A percentile compares a stretch with the other conserved stretches of the same genome.
phyloP scores from a whole-genome alignment of 2,888 invertebrate genomes.

The Hydroisotoma schaefferi region DNA sequence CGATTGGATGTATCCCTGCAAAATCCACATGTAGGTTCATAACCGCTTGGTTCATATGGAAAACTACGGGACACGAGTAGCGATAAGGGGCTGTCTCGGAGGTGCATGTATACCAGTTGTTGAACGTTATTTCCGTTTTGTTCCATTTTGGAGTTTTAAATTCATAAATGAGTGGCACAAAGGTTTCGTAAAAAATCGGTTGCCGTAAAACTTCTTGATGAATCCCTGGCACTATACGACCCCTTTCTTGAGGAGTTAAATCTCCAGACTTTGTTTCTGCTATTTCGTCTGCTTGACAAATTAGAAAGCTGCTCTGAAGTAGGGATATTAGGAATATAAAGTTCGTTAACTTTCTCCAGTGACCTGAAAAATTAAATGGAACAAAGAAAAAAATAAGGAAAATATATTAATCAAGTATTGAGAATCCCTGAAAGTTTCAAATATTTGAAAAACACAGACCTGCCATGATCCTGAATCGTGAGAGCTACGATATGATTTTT shows the following conservation, averaged over 20 bases:
- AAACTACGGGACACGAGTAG: conserved; percentile 43
- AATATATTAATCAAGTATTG: no score
- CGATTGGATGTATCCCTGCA: conserved; percentile 35
- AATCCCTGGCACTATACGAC: conserved; percentile 11
- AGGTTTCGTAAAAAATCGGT: conserved; percentile 36
- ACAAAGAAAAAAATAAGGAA: no score
- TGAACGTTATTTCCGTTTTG: conserved; percentile 38
- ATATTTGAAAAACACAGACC: no score
- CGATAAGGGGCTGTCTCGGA: conserved; percentile 32
- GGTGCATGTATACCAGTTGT: conserved; percentile 41
- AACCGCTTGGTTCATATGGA: conserved; percentile 43
- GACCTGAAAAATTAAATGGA: no score
- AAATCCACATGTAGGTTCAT: conserved; percentile 44
- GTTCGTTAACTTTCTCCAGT: no score
- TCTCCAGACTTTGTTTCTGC: no score
- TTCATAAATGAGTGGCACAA: conserved; percentile 33
- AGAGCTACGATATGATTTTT: no score
- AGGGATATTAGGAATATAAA: no score
- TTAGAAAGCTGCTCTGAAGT: no score
- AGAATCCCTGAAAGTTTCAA: no score
- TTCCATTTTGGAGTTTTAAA: conserved; percentile 36
- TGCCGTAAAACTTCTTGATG: conserved; percentile 18
- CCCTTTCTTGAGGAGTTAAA: conserved; percentile 11
- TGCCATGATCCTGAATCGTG: no score
- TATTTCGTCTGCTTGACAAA: no score